Percentiles rank a stretch among this genome's conserved stretches.
Evolutionary conservation across 2,113 vertebrate species (phyloP).

Genomic region (Ophthalmolycus amberensis): DNA sequence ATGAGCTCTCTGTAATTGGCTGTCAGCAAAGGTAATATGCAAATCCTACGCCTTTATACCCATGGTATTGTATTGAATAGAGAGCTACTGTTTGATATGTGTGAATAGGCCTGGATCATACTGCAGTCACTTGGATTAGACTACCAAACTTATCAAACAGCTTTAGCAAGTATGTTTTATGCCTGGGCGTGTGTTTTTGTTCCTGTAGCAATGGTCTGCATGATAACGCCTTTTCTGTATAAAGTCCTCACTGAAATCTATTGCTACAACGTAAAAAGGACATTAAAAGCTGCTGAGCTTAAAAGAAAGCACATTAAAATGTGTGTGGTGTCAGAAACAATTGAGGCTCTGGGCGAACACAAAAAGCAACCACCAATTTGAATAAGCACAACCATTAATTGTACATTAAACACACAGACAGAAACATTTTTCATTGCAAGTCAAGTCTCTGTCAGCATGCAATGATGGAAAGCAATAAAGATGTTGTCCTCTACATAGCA

Average conservation of each 20-base stretch:
- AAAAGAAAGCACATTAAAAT: slow-evolving; percentile 29
- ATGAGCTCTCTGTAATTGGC: slow-evolving; percentile 68
- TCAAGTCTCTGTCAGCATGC: slow-evolving; percentile 70
- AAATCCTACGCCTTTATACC: slow-evolving; percentile 57
- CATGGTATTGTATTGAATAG: slow-evolving; percentile 50
- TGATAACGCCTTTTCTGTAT: slow-evolving; percentile 14
- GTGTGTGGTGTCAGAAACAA: slow-evolving; percentile 55
- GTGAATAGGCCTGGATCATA: slow-evolving; percentile 60
- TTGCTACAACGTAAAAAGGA: neutral
- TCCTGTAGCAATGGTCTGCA: neutral
- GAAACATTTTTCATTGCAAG: slow-evolving; percentile 58
- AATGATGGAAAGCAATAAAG: slow-evolving; percentile 81
- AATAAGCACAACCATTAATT: slow-evolving; percentile 60
- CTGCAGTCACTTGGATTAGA: slow-evolving; percentile 41
- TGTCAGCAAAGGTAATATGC: slow-evolving; percentile 72
- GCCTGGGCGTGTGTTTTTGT: neutral
- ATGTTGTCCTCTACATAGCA: slow-evolving; percentile 70
- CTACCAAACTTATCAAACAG: slow-evolving; percentile 13
- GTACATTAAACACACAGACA: slow-evolving; percentile 52
- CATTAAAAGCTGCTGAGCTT: slow-evolving; percentile 17
- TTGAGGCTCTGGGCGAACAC: slow-evolving; percentile 42
- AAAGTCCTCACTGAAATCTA: slow-evolving; percentile 3
- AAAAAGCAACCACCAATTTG: slow-evolving; percentile 47
- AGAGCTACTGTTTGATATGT: slow-evolving; percentile 54
- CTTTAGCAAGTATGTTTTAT: neutral